These are phyloP conservation scores for Agonopterix heracliana DNA, from an alignment of 2,888 invertebrate species.

Conservation along the genomic window DNA sequence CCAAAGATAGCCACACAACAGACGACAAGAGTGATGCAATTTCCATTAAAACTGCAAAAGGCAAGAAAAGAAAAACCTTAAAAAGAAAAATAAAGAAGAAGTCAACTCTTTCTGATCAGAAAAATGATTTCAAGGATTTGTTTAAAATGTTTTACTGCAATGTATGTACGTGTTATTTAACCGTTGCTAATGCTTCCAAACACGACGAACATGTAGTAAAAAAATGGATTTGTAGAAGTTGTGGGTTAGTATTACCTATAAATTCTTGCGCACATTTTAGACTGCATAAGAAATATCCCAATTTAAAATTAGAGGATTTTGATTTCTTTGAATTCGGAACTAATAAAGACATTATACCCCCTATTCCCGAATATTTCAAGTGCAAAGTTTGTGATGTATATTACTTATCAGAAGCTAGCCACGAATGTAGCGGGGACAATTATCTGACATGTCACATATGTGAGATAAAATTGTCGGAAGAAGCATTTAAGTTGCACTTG, in stretches of 20 bases:
- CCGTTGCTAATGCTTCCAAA: constrained; percentile 39
- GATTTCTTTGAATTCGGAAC: constrained; percentile 41
- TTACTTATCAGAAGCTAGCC: constrained; percentile 37
- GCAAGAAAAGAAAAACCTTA: too few relatives aligned
- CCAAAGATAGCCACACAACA: neutral
- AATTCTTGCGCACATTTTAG: neutral
- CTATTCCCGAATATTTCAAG: constrained; percentile 44
- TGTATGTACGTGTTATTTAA: neutral
- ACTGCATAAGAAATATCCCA: constrained; percentile 29
- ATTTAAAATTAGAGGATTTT: constrained; percentile 39
- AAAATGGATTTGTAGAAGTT: constrained; percentile 1
- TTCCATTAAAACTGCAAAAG: neutral
- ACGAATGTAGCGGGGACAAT: constrained; percentile 34
- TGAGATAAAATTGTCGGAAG: constrained; percentile 36
- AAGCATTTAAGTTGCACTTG: constrained; percentile 45
- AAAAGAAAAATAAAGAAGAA: too few relatives aligned
- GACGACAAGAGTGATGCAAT: neutral
- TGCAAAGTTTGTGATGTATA: constrained; percentile 42
- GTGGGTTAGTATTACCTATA: too few relatives aligned
- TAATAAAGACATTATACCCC: constrained; percentile 35
- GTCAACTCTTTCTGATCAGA: neutral
- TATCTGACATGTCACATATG: constrained; percentile 41
- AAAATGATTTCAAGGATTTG: neutral
- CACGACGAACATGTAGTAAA: neutral
- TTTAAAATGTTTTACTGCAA: constrained; percentile 33